Evolutionary conservation across 2,888 invertebrate species (phyloP).

Genomic region (Dicyrtoma fusca): DNA sequence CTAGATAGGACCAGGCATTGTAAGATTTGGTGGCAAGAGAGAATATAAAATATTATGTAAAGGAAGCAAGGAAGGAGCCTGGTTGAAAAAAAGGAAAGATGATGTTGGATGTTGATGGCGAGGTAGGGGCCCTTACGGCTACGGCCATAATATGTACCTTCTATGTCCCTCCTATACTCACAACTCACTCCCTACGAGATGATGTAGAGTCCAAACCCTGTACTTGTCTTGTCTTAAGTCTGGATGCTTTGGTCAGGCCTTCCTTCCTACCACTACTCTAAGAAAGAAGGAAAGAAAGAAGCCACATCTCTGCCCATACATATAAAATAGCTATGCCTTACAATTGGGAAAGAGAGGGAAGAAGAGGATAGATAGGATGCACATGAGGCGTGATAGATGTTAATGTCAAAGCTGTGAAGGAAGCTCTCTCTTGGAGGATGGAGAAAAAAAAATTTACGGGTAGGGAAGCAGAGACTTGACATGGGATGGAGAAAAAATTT

Average conservation of each 20-base stretch:
- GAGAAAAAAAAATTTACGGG: slow-evolving; percentile 31
- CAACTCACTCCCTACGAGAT: neutral
- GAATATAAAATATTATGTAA: too few species aligned
- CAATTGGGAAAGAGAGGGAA: neutral
- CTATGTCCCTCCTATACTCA: neutral
- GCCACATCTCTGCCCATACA: slow-evolving; percentile 3
- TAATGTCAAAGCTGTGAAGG: slow-evolving; percentile 47
- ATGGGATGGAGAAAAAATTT: slow-evolving; percentile 23
- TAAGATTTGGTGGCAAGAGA: too few species aligned
- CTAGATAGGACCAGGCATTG: too few species aligned
- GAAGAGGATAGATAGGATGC: slow-evolving; percentile 1
- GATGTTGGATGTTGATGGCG: slow-evolving; percentile 29
- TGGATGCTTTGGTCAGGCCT: slow-evolving; percentile 8
- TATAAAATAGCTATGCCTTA: neutral
- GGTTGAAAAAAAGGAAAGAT: neutral
- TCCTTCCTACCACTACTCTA: neutral
- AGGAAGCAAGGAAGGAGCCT: too few species aligned
- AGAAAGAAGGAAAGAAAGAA: neutral
- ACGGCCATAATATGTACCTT: slow-evolving; percentile 32
- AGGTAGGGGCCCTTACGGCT: slow-evolving; percentile 53
- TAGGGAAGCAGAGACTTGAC: slow-evolving; percentile 5
- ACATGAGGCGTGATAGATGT: slow-evolving; percentile 53
- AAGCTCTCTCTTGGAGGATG: too few species aligned
- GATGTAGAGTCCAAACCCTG: neutral
- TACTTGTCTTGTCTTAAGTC: neutral